A percentile compares a stretch with the other conserved stretches of the same genome.
These are phyloP conservation scores for Chionoecetes opilio DNA, from an alignment of 1,140 invertebrate genomes.

Conservation along the genomic window DNA sequence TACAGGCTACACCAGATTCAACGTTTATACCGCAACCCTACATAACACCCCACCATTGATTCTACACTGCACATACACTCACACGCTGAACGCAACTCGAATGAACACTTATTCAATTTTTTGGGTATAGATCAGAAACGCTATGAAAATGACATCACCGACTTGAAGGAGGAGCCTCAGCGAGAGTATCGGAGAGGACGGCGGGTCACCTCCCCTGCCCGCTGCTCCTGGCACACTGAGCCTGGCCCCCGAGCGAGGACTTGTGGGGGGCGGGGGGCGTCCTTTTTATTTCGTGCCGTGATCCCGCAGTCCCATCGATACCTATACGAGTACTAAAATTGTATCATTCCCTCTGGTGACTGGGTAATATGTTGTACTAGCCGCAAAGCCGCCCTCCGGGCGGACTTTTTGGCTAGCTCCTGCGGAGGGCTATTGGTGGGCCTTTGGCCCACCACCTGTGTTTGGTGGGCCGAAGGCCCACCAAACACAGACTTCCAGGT, in stretches of 20 bases:
- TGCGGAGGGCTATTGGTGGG: too few species aligned
- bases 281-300: not conserved
- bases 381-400: too few species aligned
- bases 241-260: not conserved
- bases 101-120: not conserved
- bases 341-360: too few species aligned
- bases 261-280: not conserved
- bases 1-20: not conserved
- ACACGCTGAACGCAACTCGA: not conserved
- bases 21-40: not conserved
- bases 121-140: not conserved
- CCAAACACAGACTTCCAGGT: too few species aligned
- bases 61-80: not conserved
- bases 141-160: not conserved
- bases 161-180: not conserved
- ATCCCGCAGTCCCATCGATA: not conserved
- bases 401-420: too few species aligned
- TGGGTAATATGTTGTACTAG: too few species aligned
- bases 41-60: not conserved
- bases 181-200: constrained; percentile 11
- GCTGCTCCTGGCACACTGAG: constrained; percentile 23
- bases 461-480: too few species aligned
- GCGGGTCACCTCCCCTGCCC: not conserved
- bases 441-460: too few species aligned
- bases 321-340: too few species aligned